These are phyloP conservation scores for Pseudopipra pipra DNA, from an alignment of 2,113 vertebrate genomes.

Conservation along the genomic window DNA sequence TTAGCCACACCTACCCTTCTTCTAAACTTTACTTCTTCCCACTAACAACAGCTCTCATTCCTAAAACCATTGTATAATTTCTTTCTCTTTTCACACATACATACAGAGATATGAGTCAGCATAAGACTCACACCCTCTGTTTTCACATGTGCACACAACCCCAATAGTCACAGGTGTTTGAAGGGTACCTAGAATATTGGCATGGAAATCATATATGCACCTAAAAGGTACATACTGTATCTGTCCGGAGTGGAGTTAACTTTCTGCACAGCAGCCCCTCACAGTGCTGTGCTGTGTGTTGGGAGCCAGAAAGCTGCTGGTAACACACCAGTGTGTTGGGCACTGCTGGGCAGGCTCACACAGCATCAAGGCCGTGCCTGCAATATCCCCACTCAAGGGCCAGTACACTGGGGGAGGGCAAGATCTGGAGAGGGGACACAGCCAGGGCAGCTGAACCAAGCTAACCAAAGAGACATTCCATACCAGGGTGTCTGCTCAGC, in stretches of 20 bases:
- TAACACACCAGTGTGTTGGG: not conserved
- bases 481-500: not conserved
- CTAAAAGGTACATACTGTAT: no score
- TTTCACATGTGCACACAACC: not conserved
- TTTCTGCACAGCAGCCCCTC: not conserved
- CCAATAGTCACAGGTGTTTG: not conserved
- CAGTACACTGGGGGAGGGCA: not conserved
- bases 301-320: not conserved
- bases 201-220: not conserved
- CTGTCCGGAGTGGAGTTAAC: not conserved
- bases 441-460: not conserved
- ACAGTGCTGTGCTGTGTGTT: not conserved
- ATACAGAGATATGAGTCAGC: not conserved
- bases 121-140: not conserved
- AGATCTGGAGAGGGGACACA: not conserved
- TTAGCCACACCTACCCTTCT: not conserved
- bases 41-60: not conserved
- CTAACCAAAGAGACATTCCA: not conserved
- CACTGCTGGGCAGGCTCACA: not conserved
- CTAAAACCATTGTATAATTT: not conserved
- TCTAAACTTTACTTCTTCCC: not conserved
- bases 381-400: not conserved
- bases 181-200: not conserved
- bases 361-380: not conserved
- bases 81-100: not conserved